These are phyloP conservation scores for Heteromyza rotundicornis DNA, from an alignment of 2,888 invertebrate species.

Conservation along the genomic window DNA sequence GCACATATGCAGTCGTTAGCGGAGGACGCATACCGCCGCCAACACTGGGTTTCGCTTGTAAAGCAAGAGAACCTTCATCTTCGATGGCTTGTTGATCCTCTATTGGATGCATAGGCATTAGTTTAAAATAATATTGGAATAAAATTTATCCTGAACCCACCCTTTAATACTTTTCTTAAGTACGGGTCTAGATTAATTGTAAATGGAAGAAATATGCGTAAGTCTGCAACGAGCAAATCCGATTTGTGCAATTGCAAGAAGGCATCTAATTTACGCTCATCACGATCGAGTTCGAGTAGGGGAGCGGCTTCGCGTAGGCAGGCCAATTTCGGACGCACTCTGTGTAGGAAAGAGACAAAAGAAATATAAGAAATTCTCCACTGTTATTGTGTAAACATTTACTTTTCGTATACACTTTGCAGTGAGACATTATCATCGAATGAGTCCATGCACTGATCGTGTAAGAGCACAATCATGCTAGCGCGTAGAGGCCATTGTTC, in stretches of 20 bases:
- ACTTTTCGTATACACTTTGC: conserved; percentile 94
- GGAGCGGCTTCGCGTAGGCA: conserved; percentile 87
- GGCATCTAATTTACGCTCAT: conserved; percentile 93
- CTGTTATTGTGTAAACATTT: conserved; percentile 53
- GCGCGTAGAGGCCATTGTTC: conserved; percentile 99
- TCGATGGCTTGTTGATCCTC: conserved; percentile 75
- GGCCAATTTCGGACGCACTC: conserved; percentile 82
- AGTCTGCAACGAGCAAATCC: conserved; percentile 82
- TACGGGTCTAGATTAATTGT: conserved; percentile 99
- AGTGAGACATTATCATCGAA: conserved; percentile 86
- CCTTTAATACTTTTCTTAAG: conserved; percentile 95
- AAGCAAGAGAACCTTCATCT: conserved; percentile 64
- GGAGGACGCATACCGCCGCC: no score
- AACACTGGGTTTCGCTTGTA: no score
- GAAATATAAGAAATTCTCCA: neutral
- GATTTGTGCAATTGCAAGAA: conserved; percentile 88
- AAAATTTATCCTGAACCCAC: conserved; percentile 62
- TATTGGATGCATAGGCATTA: conserved; percentile 46
- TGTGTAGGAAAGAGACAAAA: conserved; percentile 48
- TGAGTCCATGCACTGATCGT: conserved; percentile 86
- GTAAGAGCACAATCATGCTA: conserved; percentile 96
- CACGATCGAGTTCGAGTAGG: conserved; percentile 88
- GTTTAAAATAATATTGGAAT: neutral
- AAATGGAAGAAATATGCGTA: conserved; percentile 95
- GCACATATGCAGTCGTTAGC: conserved; percentile 49